Evolutionary conservation across 2,888 invertebrate species (phyloP), one percentile per base, ranked within the genome.

Genomic region (Apamea monoglypha): DNA sequence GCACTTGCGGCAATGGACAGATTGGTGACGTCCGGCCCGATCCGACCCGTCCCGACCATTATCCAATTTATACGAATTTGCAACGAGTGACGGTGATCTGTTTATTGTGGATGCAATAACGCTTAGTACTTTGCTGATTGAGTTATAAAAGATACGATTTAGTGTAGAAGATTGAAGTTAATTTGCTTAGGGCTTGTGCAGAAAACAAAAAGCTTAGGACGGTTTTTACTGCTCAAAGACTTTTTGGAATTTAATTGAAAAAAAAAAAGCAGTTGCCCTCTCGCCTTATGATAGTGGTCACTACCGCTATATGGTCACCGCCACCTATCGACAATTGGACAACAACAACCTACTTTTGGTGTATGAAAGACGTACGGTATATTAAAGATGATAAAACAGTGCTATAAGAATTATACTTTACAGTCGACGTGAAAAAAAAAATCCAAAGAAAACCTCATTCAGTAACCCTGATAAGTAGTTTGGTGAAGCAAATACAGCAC

Each of bases 1-100:
- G 91, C 93, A 94, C 94, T 94, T 92, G 85, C 87, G 76, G 78
- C 89, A 89, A 89, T 88, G 87, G 94, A 91, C 92, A 93, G 95
- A 96, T 96, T 95, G 96, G 92, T 90, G 89, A 89, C 95, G 94
- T 96, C 96, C 96, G 96, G 95, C 91, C 91, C 91, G 91, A 86
- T 86, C 90, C 82, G 86, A 85, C 84, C 90, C 83, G 86, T 76
- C 83, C 79, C 86, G 66, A 63, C 90, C 87, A 95, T 95, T 95
- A 95, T 95, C 92, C 95, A 95, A 95, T 95, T 94, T 90, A 89
- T 90, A 87, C 89, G 87, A 90, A 90, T 91, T 90, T 89, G 87
- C 87, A 83, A 53, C 72, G 84, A 78, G 68, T 74, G 84, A 88
- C 80, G 84, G 82, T 86, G 86, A 89, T 91, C 83, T 86, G 84